phyloP scores from a whole-genome alignment of 2,113 vertebrate genomes.

The Grus americana region DNA sequence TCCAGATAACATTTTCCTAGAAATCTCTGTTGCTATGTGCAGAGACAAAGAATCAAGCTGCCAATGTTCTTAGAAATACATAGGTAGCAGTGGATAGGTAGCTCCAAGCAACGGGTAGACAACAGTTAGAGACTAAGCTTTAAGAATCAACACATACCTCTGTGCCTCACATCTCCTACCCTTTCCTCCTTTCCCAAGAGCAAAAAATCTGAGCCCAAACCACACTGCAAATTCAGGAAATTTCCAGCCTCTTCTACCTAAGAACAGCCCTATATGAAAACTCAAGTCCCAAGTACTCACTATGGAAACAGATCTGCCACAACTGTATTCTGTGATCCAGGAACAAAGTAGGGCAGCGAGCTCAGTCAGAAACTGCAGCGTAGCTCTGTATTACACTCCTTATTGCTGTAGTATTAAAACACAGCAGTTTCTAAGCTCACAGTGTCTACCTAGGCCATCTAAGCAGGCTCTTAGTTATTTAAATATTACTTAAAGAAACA shows the following conservation, averaged over 20 bases:
- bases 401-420: neutral
- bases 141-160: neutral
- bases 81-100: neutral
- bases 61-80: fast-evolving
- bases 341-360: neutral
- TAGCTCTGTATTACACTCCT: neutral
- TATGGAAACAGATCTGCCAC: constrained; percentile 23
- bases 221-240: neutral
- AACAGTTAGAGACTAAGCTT: neutral
- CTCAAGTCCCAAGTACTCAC: neutral
- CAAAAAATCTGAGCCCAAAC: neutral
- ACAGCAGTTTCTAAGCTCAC: neutral
- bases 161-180: neutral
- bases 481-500: neutral
- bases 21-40: neutral
- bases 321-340: neutral
- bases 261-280: neutral
- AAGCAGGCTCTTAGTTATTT: neutral
- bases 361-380: neutral
- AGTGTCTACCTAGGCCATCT: neutral
- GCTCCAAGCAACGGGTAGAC: neutral
- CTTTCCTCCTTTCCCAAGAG: neutral
- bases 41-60: neutral
- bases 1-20: neutral
- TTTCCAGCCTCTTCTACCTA: constrained; percentile 1